phyloP scores from a whole-genome alignment of 2,888 invertebrate genomes.

The Blastobasis lacticolella region DNA sequence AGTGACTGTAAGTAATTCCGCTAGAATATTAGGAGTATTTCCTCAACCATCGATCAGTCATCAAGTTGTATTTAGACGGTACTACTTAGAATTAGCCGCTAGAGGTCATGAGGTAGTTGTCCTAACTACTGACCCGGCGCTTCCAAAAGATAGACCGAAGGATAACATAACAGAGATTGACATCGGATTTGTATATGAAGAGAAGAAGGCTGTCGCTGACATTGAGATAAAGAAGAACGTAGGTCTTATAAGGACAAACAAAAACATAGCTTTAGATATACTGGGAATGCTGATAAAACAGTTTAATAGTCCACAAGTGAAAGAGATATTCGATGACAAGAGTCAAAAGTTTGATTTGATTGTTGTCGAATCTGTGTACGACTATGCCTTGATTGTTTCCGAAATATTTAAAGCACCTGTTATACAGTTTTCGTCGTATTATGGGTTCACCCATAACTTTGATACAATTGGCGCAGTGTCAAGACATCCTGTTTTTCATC shows the following conservation, averaged over 20 bases:
- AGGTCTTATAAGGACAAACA: no score
- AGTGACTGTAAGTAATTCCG: background rate
- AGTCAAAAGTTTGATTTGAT: no score
- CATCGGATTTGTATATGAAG: no score
- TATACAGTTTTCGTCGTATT: conserved; percentile 23
- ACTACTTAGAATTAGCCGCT: conserved; percentile 26
- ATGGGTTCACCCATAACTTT: conserved; percentile 17
- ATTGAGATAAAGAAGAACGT: no score
- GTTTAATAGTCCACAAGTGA: background rate
- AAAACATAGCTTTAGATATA: no score
- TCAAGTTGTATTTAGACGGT: conserved; percentile 27
- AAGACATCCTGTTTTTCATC: conserved; percentile 22
- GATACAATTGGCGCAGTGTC: conserved; percentile 20
- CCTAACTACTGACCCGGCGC: conserved; percentile 28
- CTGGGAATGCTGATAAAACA: no score
- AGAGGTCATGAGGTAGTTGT: conserved; percentile 29
- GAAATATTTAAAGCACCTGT: conserved; percentile 25
- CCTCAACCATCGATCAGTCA: conserved; percentile 32
- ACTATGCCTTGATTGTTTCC: no score
- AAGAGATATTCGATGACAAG: no score
- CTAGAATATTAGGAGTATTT: conserved; percentile 18
- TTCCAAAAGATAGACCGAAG: conserved; percentile 20
- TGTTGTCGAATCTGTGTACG: no score
- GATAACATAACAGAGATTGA: conserved; percentile 37
- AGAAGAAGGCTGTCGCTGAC: no score